phyloP scores from a whole-genome alignment of 2,113 vertebrate genomes.

The Xiphophorus hellerii region DNA sequence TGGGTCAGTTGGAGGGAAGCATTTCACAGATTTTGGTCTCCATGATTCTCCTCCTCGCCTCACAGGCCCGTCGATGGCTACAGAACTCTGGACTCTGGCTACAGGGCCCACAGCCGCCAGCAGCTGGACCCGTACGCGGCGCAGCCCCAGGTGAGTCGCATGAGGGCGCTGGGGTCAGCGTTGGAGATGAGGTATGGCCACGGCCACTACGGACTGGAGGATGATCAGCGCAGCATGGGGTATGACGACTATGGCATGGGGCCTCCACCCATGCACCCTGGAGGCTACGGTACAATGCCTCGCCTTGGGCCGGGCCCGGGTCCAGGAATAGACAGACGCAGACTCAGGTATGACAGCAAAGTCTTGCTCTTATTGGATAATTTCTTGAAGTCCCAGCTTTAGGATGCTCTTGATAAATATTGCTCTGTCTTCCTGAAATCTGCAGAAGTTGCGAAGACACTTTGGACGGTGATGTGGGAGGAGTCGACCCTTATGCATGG shows the following conservation, averaged over 20 bases:
- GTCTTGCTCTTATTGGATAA: neutral
- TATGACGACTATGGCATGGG: slow-evolving; percentile 92
- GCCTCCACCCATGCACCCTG: slow-evolving; percentile 81
- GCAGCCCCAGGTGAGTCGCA: slow-evolving; percentile 84
- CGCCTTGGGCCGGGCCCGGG: slow-evolving; percentile 75
- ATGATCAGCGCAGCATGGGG: slow-evolving; percentile 92
- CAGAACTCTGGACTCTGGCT: slow-evolving; percentile 85
- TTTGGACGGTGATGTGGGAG: slow-evolving; percentile 87
- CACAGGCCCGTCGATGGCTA: slow-evolving; percentile 80
- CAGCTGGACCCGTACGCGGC: slow-evolving; percentile 89
- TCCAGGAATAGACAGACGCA: slow-evolving; percentile 78
- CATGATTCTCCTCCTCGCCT: neutral
- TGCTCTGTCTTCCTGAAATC: neutral
- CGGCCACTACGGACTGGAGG: slow-evolving; percentile 87
- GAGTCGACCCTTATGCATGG: slow-evolving; percentile 88
- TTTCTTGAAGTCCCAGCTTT: neutral
- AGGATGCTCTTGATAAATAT: neutral
- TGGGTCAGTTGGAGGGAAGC: neutral
- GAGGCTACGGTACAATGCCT: slow-evolving; percentile 88
- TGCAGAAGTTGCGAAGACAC: slow-evolving; percentile 94
- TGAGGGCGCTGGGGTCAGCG: slow-evolving; percentile 88
- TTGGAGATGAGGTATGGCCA: slow-evolving; percentile 90
- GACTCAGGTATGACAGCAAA: slow-evolving; percentile 84
- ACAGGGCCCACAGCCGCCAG: slow-evolving; percentile 90
- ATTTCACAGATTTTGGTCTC: neutral